These are phyloP conservation scores for Macrotrachela quadricornifera DNA, from an alignment of 1,140 invertebrate species.

Conservation along the genomic window DNA sequence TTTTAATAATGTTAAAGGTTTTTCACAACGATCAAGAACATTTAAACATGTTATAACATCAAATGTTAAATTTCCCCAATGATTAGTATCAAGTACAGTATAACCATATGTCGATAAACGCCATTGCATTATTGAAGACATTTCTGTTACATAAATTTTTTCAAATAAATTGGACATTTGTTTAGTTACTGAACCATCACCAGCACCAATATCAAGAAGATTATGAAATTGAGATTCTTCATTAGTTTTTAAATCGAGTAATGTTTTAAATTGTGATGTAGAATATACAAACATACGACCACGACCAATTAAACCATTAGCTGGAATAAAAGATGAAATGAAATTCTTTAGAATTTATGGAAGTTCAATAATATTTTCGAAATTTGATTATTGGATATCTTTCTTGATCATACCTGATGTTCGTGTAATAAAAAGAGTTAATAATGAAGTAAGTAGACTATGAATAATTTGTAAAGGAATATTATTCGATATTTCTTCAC, in stretches of 20 bases:
- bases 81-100: no score
- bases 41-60: conserved; percentile 67
- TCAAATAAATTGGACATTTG: conserved; percentile 42
- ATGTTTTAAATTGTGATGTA: conserved; percentile 42
- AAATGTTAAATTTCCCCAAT: conserved; percentile 30
- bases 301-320: conserved; percentile 46
- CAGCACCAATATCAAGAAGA: conserved; percentile 65
- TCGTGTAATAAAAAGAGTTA: conserved; percentile 52
- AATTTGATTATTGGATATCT: no score
- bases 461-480: conserved; percentile 54
- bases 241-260: conserved; percentile 30
- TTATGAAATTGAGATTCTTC: conserved; percentile 13
- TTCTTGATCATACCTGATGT: conserved; percentile 63
- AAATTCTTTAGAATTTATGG: neutral
- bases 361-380: no score
- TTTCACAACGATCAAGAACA: conserved; percentile 64
- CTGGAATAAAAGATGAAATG: neutral
- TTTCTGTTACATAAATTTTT: conserved; percentile 58
- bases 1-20: conserved; percentile 47
- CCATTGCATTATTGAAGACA: conserved; percentile 56
- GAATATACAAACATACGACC: conserved; percentile 85
- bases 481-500: conserved; percentile 48
- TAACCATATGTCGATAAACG: conserved; percentile 42
- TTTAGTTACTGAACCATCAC: conserved; percentile 64
- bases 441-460: conserved; percentile 42